Conservation (phyloP, 2,888 invertebrate species). For the Arge pagana region DNA sequence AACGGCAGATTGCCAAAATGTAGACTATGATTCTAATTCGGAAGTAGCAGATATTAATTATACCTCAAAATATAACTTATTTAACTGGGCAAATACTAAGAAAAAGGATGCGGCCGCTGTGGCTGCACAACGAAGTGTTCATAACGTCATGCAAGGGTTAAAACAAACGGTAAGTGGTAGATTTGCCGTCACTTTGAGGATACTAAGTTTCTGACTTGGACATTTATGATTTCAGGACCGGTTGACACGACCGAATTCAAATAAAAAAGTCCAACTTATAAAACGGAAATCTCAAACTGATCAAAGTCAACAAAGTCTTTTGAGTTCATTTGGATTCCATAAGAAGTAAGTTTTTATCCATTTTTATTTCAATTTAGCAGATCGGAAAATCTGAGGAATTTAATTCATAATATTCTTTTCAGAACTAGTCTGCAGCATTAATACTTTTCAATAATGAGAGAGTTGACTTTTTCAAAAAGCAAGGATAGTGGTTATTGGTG, state of each 20-base stretch:
- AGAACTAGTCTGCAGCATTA: constrained; percentile 30
- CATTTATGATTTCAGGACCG: constrained; percentile 22
- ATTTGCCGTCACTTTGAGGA: constrained; percentile 4
- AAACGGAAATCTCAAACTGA: constrained; percentile 52
- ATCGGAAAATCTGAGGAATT: background rate
- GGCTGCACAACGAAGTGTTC: constrained; percentile 11
- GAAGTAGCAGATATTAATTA: constrained; percentile 6
- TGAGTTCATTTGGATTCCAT: constrained; percentile 72
- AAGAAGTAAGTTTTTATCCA: constrained; percentile 61
- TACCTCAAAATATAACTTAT: constrained; percentile 25
- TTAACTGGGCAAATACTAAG: constrained; percentile 34
- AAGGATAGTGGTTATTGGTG: no score
- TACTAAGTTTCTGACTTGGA: constrained; percentile 19
- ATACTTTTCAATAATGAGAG: background rate
- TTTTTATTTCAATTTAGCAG: background rate
- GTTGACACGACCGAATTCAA: constrained; percentile 35
- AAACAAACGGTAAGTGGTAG: background rate
- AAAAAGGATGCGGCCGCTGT: constrained; percentile 1
- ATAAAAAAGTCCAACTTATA: constrained; percentile 44
- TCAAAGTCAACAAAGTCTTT: constrained; percentile 63
- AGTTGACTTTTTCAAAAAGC: no score
- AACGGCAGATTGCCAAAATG: constrained; percentile 17
- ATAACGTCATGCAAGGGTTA: constrained; percentile 13
- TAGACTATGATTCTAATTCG: constrained; percentile 22
- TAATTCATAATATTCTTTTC: constrained; percentile 13